Percentiles rank a stretch among this genome's conserved stretches.
phyloP scores from a whole-genome alignment of 1,140 invertebrate genomes.

The Scaptomyza graminum region DNA sequence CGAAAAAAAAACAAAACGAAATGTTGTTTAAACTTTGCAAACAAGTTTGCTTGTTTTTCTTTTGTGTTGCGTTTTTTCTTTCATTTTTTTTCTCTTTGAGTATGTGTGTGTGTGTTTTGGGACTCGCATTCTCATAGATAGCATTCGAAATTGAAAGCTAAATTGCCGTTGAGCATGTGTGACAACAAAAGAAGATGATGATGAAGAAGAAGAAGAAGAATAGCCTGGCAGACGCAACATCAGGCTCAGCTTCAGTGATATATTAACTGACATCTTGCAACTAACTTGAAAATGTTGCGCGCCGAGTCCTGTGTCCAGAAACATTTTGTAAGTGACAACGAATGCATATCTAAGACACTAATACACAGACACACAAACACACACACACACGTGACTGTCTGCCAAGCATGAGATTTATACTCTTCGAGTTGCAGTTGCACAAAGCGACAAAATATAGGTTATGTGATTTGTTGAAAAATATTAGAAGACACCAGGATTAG shows the following conservation, averaged over 20 bases:
- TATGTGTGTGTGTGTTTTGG: constrained; percentile 35
- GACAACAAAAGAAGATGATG: constrained; percentile 51
- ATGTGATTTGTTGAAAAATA: neutral
- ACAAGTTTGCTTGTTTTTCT: constrained; percentile 75
- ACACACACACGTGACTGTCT: constrained; percentile 6
- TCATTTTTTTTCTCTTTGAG: constrained; percentile 8
- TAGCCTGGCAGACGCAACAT: neutral
- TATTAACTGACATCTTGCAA: constrained; percentile 68
- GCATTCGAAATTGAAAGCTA: constrained; percentile 82
- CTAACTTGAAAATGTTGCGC: constrained; percentile 41
- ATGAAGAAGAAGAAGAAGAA: neutral
- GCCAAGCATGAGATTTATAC: neutral
- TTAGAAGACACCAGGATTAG: too few relatives aligned
- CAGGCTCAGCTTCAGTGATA: constrained; percentile 43
- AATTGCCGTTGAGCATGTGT: constrained; percentile 78
- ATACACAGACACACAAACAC: constrained; percentile 6
- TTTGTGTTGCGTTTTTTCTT: constrained; percentile 47
- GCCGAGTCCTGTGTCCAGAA: constrained; percentile 23
- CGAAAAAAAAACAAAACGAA: constrained; percentile 43
- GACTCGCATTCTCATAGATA: constrained; percentile 70
- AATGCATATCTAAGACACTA: constrained; percentile 26
- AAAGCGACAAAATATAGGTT: neutral
- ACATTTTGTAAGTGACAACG: constrained; percentile 68
- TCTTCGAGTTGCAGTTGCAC: neutral
- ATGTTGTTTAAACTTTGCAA: constrained; percentile 82